Evolutionary conservation across 1,140 invertebrate genomes (phyloP).

Genomic region (Radopholus similis): DNA sequence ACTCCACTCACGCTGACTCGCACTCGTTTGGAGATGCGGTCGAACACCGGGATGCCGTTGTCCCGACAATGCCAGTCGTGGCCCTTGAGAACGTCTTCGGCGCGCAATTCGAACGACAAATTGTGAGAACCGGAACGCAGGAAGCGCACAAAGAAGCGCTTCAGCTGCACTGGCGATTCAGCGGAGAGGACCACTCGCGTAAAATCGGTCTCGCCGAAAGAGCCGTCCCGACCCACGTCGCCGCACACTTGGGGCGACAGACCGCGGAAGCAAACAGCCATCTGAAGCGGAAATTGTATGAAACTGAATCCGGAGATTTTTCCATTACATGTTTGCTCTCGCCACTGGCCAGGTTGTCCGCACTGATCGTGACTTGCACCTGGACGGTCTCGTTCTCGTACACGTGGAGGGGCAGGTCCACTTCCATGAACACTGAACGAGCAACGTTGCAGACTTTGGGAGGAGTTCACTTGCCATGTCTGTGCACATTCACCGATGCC

Average conservation of each 20-base stretch:
- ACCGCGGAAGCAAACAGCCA: constrained; percentile 37
- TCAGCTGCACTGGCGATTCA: constrained; percentile 18
- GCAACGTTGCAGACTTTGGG: neutral
- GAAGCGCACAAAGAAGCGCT: constrained; percentile 38
- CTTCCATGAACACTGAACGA: constrained; percentile 40
- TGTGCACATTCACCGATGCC: neutral
- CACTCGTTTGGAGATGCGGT: constrained; percentile 26
- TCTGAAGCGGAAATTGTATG: neutral
- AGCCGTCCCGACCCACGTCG: constrained; percentile 32
- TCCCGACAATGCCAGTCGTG: constrained; percentile 37
- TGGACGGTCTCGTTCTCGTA: constrained; percentile 43
- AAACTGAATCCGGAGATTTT: neutral
- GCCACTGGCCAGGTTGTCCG: constrained; percentile 19
- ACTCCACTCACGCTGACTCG: neutral
- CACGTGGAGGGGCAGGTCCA: constrained; percentile 35
- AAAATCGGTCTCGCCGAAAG: constrained; percentile 28
- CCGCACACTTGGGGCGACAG: constrained; percentile 43
- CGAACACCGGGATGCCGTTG: constrained; percentile 7
- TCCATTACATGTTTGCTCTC: constrained; percentile 13
- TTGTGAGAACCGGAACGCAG: constrained; percentile 29
- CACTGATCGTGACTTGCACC: constrained; percentile 37
- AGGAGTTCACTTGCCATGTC: neutral
- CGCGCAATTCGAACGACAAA: constrained; percentile 34
- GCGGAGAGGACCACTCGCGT: constrained; percentile 21
- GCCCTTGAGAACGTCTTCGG: constrained; percentile 23